Evolutionary conservation across 2,888 invertebrate species (phyloP).

Genomic region (Phorcus lineatus): DNA sequence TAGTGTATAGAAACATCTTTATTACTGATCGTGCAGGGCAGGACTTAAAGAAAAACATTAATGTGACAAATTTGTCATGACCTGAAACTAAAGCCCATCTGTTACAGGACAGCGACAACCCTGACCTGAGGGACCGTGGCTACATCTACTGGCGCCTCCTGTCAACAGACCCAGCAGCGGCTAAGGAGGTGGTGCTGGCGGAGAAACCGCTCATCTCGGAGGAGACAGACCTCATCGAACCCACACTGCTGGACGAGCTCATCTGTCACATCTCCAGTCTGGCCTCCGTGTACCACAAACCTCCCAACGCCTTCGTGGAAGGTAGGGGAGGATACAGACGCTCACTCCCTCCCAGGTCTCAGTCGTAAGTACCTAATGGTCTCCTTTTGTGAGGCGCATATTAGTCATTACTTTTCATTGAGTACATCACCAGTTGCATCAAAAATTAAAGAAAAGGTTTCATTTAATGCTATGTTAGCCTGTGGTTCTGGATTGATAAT

Average conservation of each 20-base stretch:
- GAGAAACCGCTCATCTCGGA: conserved; percentile 99
- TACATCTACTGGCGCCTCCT: conserved; percentile 99
- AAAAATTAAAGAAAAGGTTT: no score
- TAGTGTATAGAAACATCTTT: no score
- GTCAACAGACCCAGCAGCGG: conserved; percentile 99
- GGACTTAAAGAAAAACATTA: no score
- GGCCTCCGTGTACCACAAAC: conserved; percentile 99
- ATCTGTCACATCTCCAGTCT: conserved; percentile 98
- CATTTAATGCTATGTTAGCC: no score
- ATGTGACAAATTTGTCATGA: no score
- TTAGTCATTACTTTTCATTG: no score
- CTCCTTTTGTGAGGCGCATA: no score
- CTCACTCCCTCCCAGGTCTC: conserved; percentile 66
- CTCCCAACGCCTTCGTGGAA: conserved; percentile 98
- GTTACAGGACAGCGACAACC: conserved; percentile 92
- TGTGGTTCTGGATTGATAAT: no score
- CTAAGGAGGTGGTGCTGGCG: conserved; percentile 98
- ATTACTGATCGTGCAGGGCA: no score
- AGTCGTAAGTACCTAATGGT: conserved; percentile 57
- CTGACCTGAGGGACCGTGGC: conserved; percentile 97
- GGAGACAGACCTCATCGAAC: conserved; percentile 98
- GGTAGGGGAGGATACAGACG: conserved; percentile 75
- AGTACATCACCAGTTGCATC: no score
- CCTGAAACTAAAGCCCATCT: not conserved
- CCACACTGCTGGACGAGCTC: conserved; percentile 96